These are phyloP conservation scores for Megaceryle maxima DNA, from an alignment of 2,113 vertebrate genomes.

Conservation along the genomic window DNA sequence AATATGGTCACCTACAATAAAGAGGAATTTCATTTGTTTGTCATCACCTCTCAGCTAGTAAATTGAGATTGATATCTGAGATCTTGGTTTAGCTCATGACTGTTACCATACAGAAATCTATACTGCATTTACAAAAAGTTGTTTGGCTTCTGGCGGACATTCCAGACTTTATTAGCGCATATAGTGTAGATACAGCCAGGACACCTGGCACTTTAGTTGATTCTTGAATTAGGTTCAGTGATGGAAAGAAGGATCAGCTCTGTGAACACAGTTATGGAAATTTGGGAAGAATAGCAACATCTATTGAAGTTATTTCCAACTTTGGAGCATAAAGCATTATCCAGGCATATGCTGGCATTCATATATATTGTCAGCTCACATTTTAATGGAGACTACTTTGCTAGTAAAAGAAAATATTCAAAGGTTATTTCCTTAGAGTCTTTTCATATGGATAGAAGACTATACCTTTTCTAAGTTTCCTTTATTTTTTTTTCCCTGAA, in stretches of 20 bases:
- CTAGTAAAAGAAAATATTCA: neutral
- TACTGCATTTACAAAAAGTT: neutral
- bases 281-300: neutral
- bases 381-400: neutral
- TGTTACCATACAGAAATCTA: neutral
- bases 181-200: accelerated
- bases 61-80: neutral
- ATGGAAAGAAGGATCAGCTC: neutral
- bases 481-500: neutral
- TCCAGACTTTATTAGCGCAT: neutral
- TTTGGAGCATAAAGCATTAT: accelerated
- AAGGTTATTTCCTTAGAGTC: neutral
- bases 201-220: neutral
- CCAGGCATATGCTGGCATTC: neutral
- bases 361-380: neutral
- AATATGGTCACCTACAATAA: neutral
- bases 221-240: neutral
- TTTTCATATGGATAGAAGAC: neutral
- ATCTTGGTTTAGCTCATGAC: neutral
- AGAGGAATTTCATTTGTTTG: neutral
- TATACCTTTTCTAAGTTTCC: neutral
- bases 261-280: neutral
- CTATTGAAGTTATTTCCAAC: neutral
- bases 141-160: neutral
- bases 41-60: neutral